phyloP scores from a whole-genome alignment of 2,113 vertebrate species.

The Tyrannus savana region DNA sequence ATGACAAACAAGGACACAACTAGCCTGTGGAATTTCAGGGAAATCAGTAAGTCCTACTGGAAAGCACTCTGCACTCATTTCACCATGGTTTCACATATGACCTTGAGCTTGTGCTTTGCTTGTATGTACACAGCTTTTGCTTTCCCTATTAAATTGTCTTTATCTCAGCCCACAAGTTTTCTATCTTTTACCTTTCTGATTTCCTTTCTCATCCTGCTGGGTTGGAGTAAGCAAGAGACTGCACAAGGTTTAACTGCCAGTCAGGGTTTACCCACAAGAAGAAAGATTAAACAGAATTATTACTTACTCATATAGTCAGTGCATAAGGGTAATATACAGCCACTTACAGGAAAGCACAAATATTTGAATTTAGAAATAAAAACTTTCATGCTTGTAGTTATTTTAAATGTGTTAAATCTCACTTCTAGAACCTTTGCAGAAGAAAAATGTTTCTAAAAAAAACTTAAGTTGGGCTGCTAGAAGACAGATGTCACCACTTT shows the following conservation, averaged over 20 bases:
- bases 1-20: not conserved
- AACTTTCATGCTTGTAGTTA: not conserved
- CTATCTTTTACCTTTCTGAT: not conserved
- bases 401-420: not conserved
- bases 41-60: not conserved
- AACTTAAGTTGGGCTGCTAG: not conserved
- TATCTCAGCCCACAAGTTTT: not conserved
- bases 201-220: not conserved
- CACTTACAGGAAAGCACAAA: not conserved
- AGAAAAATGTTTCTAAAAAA: not conserved
- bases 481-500: not conserved
- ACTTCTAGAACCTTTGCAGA: not conserved
- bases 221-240: not conserved
- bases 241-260: accelerated
- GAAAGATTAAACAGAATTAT: not conserved
- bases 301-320: not conserved
- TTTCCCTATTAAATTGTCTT: not conserved
- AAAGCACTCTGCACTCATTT: not conserved
- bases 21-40: not conserved
- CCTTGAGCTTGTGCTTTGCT: not conserved
- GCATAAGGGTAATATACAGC: not conserved
- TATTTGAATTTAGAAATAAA: not conserved
- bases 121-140: accelerated
- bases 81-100: not conserved
- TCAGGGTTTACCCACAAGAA: not conserved